Conservation (phyloP, 2,797 vertebrate genomes). For the Thamnophis elegans region DNA sequence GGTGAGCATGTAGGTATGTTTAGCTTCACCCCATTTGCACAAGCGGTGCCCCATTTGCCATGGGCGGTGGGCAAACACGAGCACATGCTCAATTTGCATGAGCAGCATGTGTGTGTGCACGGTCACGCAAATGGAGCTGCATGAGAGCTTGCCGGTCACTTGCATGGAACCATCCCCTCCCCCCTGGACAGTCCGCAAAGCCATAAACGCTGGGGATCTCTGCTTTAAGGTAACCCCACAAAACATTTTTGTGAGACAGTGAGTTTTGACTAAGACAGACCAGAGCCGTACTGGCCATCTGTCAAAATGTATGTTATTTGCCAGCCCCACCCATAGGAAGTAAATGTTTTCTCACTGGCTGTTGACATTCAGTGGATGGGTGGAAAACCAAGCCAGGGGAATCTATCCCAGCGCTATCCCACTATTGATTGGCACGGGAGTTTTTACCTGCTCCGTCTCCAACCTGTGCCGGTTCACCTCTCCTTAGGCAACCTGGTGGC, state of each 20-base stretch:
- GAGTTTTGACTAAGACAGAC: not conserved
- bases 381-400: not conserved
- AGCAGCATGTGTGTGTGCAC: accelerated
- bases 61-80: too few relatives aligned
- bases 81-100: not conserved
- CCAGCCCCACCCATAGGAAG: not conserved
- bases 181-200: accelerated
- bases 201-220: not conserved
- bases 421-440: too few relatives aligned
- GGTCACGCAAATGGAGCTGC: not conserved
- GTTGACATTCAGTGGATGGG: not conserved
- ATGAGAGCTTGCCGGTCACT: accelerated
- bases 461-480: too few relatives aligned
- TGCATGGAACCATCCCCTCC: not conserved
- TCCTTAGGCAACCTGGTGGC: too few relatives aligned
- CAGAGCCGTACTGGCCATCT: not conserved
- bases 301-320: not conserved
- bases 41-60: too few relatives aligned
- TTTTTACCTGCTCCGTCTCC: too few relatives aligned
- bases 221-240: not conserved
- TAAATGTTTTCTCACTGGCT: not conserved
- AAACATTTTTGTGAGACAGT: not conserved
- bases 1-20: accelerated
- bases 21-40: not conserved
- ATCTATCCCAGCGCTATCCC: not conserved